phyloP scores from a whole-genome alignment of 2,797 vertebrate species.

The Glossophaga mutica region DNA sequence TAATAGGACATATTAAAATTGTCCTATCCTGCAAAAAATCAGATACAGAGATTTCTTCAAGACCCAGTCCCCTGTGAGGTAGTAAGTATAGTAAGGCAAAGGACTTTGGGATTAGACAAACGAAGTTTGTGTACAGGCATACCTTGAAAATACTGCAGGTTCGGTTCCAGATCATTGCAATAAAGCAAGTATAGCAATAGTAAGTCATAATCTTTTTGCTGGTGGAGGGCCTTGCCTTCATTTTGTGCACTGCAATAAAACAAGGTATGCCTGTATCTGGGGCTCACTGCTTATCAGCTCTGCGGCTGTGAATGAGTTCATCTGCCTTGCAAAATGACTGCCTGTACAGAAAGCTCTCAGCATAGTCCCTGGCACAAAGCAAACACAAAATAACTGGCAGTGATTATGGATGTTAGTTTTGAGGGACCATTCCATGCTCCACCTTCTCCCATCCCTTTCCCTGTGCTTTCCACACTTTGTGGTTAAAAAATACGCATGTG shows the following conservation, averaged over 20 bases:
- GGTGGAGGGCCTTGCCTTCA: background rate
- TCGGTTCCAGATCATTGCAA: background rate
- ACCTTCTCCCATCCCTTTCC: background rate
- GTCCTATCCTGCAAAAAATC: background rate
- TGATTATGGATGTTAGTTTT: background rate
- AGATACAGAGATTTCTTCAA: constrained; percentile 20
- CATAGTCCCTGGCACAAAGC: background rate
- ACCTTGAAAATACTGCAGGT: background rate
- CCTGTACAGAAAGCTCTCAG: background rate
- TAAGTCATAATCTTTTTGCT: background rate
- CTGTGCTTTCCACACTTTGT: background rate
- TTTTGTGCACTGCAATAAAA: background rate
- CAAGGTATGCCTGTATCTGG: background rate
- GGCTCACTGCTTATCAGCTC: background rate
- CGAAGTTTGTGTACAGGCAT: background rate
- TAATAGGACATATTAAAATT: too few relatives aligned
- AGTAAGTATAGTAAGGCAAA: background rate
- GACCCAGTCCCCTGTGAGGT: background rate
- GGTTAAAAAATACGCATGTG: background rate
- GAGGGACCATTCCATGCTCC: background rate
- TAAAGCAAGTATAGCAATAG: background rate
- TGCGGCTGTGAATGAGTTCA: background rate
- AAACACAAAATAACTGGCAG: constrained; percentile 9
- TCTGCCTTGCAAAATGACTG: background rate
- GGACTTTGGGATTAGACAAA: background rate